Evolutionary conservation across 2,797 vertebrate species (phyloP), one percentile per base, ranked within the genome.

Genomic region (Lophotriccus pileatus): DNA sequence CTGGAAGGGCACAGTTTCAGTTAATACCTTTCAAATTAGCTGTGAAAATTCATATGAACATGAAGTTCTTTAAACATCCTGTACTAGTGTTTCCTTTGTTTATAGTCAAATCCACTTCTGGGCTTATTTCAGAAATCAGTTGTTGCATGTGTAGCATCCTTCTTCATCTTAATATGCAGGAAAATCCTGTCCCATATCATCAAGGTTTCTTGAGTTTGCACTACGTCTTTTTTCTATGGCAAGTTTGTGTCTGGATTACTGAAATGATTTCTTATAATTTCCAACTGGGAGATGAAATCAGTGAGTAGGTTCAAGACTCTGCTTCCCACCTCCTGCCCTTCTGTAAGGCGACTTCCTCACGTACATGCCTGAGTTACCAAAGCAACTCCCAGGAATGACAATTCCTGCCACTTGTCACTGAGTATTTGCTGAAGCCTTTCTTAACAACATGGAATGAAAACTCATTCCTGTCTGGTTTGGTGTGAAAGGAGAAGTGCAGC

Each of bases 11-110:
- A 55, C 3, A 9, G 4, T 19, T 60, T 78, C 66, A 30, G 44
- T 73, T 74, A 90, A 79, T 64, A 47, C 14, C 8, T 84, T 62
- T 66, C 47, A 76, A 84, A 93, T 89, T 32, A 81, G 22, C 46
- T 58, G 19, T 73, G 69, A 84, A 95, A 94, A 76, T 82, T 90
- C 37, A n/a, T 66, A 81, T 10, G 36, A 69, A 86, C 49, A 49
- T 67, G 24, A 59, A 44, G 44, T 69, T 77, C 30, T 64, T 70
- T 70, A 89, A 92, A 85, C 10, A 67, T 30, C 44, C 7, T 8
- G 41, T 67, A 32, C 8, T 72, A 95, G 64, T 67, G 87, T 46
- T n/a, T 46, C 37, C 49, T 64, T 53, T 92, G 69, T 85, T 89
- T 91, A 93, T 37, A 44, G 20, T 66, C n/a, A 47, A 34, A 47